Base-by-base conservation (phyloP, 2,797 vertebrate genomes). In the Fringilla coelebs region DNA sequence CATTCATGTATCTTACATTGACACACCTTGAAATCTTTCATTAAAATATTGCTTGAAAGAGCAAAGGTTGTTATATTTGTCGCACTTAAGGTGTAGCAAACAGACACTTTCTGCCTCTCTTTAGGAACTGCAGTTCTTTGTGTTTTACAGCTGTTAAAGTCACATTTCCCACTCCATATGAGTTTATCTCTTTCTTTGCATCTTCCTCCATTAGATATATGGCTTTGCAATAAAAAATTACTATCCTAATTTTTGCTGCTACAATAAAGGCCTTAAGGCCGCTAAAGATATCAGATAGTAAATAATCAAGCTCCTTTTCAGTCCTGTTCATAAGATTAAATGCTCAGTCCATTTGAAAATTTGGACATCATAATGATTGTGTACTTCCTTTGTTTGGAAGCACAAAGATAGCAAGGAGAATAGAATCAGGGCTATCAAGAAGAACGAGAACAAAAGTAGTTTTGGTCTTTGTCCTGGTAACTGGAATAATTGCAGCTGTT, bases 381-480 rank as follows among this genome's bases (percentile, higher is more conserved):
- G 20, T 43, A 34, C 89, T 71, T 82, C 16, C 92, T 91, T 82
- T 94, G 62, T 94, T 92, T 87, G 97, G 92, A 97, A 89, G n/a
- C 71, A 18, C 79, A 95, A 88, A 52, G 91, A 65, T 85, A 52
- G 2, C 48, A 52, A 88, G 5, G 29, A 91, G 17, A 68, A 87
- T 10, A 46, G 92, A 96, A 90, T 67, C 57, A 85, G 89, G 21
- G 24, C 57, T 83, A 55, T 57, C 52, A 57, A 91, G 8, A 46
- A 93, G 17, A 71, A 68, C 26, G 45, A 80, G 9, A 17, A 86
- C 55, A 82, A 87, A 96, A 67, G 52, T 75, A 18, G 71, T 97
- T 80, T 66, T 96, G 24, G n/a, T 96, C 32, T 94, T 98, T 76
- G 90, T 94, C 60, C 61, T 97, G 60, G 76, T 96, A 70, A 49